A percentile compares a stretch with the other conserved stretches of the same genome.
phyloP scores from a whole-genome alignment of 2,113 vertebrate genomes.

The Syngnathoides biaculeatus region DNA sequence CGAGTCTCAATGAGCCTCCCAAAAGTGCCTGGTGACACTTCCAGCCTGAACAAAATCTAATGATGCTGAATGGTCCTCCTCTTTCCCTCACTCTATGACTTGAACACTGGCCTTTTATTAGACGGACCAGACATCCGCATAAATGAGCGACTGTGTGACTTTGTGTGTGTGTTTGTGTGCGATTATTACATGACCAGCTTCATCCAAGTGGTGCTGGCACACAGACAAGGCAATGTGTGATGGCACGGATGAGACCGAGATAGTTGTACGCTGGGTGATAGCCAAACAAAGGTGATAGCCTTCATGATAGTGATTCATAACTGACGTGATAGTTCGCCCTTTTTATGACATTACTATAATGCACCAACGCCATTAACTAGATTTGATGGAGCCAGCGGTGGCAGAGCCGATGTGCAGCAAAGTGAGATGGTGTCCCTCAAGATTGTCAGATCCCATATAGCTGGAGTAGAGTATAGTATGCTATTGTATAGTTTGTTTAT shows the following conservation, averaged over 20 bases:
- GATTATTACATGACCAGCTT: slow-evolving; percentile 41
- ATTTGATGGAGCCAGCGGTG: slow-evolving; percentile 45
- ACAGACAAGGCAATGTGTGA: slow-evolving; percentile 54
- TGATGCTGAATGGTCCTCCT: slow-evolving; percentile 52
- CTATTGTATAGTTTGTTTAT: background rate
- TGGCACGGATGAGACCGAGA: slow-evolving; percentile 23
- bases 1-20: slow-evolving; percentile 13
- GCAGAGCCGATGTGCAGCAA: slow-evolving; percentile 11
- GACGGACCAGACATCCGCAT: slow-evolving; percentile 55
- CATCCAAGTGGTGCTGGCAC: slow-evolving; percentile 39
- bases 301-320: slow-evolving; percentile 35
- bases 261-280: slow-evolving; percentile 21
- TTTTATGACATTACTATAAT: slow-evolving; percentile 46
- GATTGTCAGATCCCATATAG: background rate
- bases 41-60: slow-evolving; percentile 41
- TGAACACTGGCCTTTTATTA: slow-evolving; percentile 67
- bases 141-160: slow-evolving; percentile 58
- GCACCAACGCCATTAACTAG: slow-evolving; percentile 41
- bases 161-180: slow-evolving; percentile 35
- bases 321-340: slow-evolving; percentile 37
- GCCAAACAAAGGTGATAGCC: slow-evolving; percentile 14
- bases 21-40: slow-evolving; percentile 32
- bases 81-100: slow-evolving; percentile 35
- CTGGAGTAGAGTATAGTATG: background rate
- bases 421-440: slow-evolving; percentile 14